These are phyloP conservation scores for Xyrichtys novacula DNA, from an alignment of 2,797 vertebrate genomes.

Conservation along the genomic window DNA sequence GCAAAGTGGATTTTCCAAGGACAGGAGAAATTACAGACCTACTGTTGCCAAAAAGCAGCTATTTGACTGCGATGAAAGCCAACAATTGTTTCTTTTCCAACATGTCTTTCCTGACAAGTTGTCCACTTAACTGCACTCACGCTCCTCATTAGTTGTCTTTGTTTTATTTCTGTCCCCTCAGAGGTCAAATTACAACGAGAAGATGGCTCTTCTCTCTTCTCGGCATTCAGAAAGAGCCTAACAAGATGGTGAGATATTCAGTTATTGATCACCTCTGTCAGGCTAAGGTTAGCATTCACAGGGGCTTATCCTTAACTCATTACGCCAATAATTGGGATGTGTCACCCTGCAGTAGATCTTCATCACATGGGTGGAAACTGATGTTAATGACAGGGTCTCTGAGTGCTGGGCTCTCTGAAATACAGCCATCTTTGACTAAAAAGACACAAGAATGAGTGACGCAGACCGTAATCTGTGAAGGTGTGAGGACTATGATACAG, in stretches of 20 bases:
- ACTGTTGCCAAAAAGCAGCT: too few species aligned
- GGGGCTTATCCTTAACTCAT: constrained; percentile 64
- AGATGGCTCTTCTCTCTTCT: constrained; percentile 28
- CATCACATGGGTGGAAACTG: constrained; percentile 46
- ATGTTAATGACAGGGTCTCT: constrained; percentile 41
- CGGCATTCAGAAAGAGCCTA: constrained; percentile 34
- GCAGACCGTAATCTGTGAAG: constrained; percentile 27
- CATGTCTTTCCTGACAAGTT: too few species aligned
- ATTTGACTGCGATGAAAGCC: too few species aligned
- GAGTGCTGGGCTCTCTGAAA: constrained; percentile 42
- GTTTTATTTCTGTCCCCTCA: constrained; percentile 17
- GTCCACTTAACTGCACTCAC: constrained; percentile 1
- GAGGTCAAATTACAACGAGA: constrained; percentile 1
- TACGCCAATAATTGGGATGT: constrained; percentile 65
- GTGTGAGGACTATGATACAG: constrained; percentile 64
- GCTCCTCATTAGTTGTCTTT: not conserved
- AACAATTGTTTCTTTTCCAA: too few species aligned
- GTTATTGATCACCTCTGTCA: constrained; percentile 77
- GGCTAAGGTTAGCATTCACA: constrained; percentile 52
- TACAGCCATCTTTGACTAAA: constrained; percentile 29
- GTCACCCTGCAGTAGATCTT: constrained; percentile 46
- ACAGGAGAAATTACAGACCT: too few species aligned
- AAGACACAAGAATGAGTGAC: constrained; percentile 21
- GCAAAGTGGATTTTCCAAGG: not conserved
- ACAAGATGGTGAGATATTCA: constrained; percentile 53